Conservation (phyloP, 64 coral and sea anemone species). For the Montipora sp. region DNA sequence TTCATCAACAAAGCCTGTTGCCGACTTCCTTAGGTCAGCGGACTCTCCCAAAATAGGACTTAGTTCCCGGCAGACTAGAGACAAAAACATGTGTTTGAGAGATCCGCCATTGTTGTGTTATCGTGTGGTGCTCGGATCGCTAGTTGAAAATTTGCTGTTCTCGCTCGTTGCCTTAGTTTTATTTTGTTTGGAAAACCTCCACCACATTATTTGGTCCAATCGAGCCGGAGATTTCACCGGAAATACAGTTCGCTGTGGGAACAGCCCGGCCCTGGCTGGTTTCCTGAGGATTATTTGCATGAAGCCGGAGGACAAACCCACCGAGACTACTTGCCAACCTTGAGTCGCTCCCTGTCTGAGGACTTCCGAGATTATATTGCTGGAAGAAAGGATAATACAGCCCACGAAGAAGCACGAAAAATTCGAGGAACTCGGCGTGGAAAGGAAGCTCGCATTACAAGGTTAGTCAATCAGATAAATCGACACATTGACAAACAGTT, state of each 20-base stretch:
- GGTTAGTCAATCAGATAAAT: conserved; percentile 58
- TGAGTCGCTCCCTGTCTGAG: conserved; percentile 20
- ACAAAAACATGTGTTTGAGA: background rate
- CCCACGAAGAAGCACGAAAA: conserved; percentile 34
- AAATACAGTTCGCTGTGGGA: conserved; percentile 41
- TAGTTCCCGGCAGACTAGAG: background rate
- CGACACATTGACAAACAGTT: conserved; percentile 11
- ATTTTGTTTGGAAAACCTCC: conserved; percentile 5
- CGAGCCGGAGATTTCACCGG: conserved; percentile 19
- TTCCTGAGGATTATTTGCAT: conserved; percentile 24
- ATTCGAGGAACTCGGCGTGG: conserved; percentile 36
- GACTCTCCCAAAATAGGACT: background rate
- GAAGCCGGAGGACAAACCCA: conserved; percentile 14
- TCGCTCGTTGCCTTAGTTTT: background rate
- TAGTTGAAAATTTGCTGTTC: background rate
- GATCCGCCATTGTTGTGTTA: conserved; percentile 15
- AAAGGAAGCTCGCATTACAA: conserved; percentile 27
- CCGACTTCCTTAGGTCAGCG: background rate
- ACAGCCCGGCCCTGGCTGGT: conserved; percentile 16
- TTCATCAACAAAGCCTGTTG: background rate
- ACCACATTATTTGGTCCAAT: background rate
- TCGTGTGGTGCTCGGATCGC: background rate
- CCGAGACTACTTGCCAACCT: conserved; percentile 21
- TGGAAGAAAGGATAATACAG: conserved; percentile 27
- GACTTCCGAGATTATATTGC: conserved; percentile 13